Evolutionary conservation across 1,140 invertebrate species (phyloP), one percentile per base, ranked within the genome.

Genomic region (Hyles vespertilio): DNA sequence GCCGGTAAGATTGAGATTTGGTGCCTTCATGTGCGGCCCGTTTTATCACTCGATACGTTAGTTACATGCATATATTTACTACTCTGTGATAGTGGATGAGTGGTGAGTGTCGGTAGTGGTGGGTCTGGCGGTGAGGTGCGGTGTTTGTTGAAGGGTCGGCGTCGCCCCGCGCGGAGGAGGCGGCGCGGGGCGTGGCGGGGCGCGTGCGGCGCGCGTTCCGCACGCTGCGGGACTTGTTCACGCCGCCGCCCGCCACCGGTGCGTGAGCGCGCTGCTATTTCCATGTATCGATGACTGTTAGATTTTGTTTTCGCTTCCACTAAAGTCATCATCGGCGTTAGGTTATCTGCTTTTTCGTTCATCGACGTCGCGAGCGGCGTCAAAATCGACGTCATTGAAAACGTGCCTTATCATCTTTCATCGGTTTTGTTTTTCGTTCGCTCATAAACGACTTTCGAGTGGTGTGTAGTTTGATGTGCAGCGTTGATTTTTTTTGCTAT

Each of bases 151-250:
- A 72, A 79, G 80, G 70, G 67, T 53, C 49, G 58, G 59, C 70
- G 70, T 58, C 59, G 59, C 55, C 55, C 58, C 58, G 56, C 33
- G 49, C 32, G 56, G 59, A 54, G 59, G 61, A 59, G 60, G 65
- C 65, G 67, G 33, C 65, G 67, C 74, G 55, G 32, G 73, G 78
- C 54, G 70, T 90, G 69, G 81, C 73, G 57, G 75, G 74, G 66
- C 79, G 82, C 47, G 66, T 86, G 48, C 78, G 81, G 0, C 81
- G 85, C 67, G 82, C 77, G 63, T 81, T 88, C 59, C 81, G 86
- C 51, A 76, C 82, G 65, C 79, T 90, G 36, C 79, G 86, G 56
- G 76, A 81, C 59, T 74, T 82, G 63, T 73, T 90, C 67, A 69
- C 81, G 43, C 70, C n/a, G n/a, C n/a, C 79, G 56, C 70, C 77